Evolutionary conservation across 2,888 invertebrate species (phyloP).

Genomic region (Meta bourneti): DNA sequence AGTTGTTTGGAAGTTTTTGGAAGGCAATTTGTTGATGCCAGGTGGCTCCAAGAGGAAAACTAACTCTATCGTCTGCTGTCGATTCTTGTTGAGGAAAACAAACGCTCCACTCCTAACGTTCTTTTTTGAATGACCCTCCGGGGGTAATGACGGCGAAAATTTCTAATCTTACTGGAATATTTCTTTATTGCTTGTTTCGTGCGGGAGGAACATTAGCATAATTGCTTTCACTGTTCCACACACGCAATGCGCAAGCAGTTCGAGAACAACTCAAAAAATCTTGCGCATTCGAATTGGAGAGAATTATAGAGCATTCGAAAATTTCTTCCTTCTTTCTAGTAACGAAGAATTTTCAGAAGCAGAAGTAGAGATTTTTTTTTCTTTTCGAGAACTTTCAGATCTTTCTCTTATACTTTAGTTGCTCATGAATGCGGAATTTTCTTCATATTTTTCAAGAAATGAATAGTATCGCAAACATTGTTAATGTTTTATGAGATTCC

Average conservation of each 20-base stretch:
- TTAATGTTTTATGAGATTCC: not conserved
- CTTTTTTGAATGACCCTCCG: slow-evolving; percentile 60
- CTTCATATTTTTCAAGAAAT: not conserved
- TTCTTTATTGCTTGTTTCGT: slow-evolving; percentile 58
- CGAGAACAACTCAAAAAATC: slow-evolving; percentile 21
- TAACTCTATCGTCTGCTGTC: slow-evolving; percentile 33
- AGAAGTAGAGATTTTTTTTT: not conserved
- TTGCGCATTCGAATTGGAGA: slow-evolving; percentile 28
- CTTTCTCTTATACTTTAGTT: not conserved
- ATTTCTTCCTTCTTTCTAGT: slow-evolving; percentile 23
- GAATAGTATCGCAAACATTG: not conserved
- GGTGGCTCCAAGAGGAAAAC: slow-evolving; percentile 16
- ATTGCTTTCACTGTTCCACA: slow-evolving; percentile 55
- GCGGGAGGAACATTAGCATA: slow-evolving; percentile 53
- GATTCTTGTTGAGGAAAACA: slow-evolving; percentile 16
- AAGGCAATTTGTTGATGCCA: slow-evolving; percentile 47
- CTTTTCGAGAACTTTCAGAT: not conserved
- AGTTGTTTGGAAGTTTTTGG: slow-evolving; percentile 9
- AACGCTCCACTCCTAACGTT: slow-evolving; percentile 41
- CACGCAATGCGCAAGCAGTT: slow-evolving; percentile 35
- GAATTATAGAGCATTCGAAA: slow-evolving; percentile 46
- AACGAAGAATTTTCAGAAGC: slow-evolving; percentile 15
- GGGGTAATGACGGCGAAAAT: slow-evolving; percentile 64
- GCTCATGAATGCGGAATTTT: not conserved
- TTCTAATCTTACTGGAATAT: slow-evolving; percentile 61